Evolutionary conservation across 1,140 invertebrate genomes (phyloP).

Genomic region (Linepithema humile): DNA sequence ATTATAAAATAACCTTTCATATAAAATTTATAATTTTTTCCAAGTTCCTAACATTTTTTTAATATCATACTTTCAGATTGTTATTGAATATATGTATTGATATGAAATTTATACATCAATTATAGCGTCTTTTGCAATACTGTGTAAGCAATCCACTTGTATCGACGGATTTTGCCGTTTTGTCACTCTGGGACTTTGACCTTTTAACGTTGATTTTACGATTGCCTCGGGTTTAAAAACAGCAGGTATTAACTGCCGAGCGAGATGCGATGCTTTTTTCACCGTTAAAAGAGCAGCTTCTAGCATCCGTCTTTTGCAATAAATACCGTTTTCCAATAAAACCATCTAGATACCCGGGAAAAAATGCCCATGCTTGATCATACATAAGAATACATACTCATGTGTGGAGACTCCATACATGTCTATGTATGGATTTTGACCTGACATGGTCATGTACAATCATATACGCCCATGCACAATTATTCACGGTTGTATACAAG

Average conservation of each 20-base stretch:
- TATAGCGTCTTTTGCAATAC: not conserved
- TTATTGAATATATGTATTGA: not conserved
- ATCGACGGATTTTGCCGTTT: not conserved
- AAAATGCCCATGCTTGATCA: too few relatives aligned
- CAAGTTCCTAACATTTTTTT: not conserved
- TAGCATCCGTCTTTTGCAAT: constrained; percentile 1
- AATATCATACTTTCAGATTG: constrained; percentile 2
- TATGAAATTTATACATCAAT: constrained; percentile 2
- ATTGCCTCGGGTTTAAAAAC: constrained; percentile 9
- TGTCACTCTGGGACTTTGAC: not conserved
- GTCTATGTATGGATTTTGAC: too few relatives aligned
- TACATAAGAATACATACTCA: too few relatives aligned
- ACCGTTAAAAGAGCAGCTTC: constrained; percentile 1
- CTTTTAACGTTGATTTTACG: not conserved
- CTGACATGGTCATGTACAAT: too few relatives aligned
- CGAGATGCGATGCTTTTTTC: not conserved
- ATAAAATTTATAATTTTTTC: not conserved
- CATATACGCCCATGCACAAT: too few relatives aligned
- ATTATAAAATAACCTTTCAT: not conserved
- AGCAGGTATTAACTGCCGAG: not conserved
- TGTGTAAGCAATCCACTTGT: not conserved
- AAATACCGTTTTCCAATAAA: not conserved
- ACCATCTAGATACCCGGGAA: constrained; percentile 8
- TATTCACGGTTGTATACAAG: too few relatives aligned
- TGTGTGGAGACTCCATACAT: too few relatives aligned